These are phyloP conservation scores for Parnassius apollo DNA, from an alignment of 2,888 invertebrate species.

Conservation along the genomic window DNA sequence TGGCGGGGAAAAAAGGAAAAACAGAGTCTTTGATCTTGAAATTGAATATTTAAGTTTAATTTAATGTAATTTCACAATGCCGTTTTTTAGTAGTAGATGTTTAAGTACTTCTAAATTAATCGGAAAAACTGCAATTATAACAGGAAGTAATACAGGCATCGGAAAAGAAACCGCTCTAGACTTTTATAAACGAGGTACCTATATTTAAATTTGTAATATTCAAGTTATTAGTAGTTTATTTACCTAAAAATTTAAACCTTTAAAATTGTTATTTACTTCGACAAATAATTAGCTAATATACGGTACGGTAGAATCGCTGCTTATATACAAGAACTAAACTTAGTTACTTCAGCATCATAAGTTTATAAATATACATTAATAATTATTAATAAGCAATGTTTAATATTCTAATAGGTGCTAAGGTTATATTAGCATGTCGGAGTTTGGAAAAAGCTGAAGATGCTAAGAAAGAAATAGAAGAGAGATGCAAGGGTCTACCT, in stretches of 20 bases:
- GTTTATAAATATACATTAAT: neutral
- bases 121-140: slow-evolving; percentile 78
- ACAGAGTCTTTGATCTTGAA: no score
- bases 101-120: slow-evolving; percentile 77
- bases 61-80: slow-evolving; percentile 44
- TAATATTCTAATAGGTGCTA: slow-evolving; percentile 64
- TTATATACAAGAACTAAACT: no score
- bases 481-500: slow-evolving; percentile 54
- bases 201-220: no score
- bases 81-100: slow-evolving; percentile 68
- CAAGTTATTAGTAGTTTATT: no score
- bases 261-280: no score
- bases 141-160: slow-evolving; percentile 72
- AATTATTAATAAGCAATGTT: neutral
- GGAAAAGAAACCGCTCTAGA: slow-evolving; percentile 73
- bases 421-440: slow-evolving; percentile 81
- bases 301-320: no score
- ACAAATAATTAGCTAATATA: no score
- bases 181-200: slow-evolving; percentile 68
- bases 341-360: neutral
- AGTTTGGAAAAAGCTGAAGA: slow-evolving; percentile 76
- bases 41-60: no score
- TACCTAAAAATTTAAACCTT: no score
- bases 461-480: slow-evolving; percentile 80
- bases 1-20: no score